Conservation (phyloP, 30 jellyfish, hydroid and myxozoan species). For the Morbakka virulenta region DNA sequence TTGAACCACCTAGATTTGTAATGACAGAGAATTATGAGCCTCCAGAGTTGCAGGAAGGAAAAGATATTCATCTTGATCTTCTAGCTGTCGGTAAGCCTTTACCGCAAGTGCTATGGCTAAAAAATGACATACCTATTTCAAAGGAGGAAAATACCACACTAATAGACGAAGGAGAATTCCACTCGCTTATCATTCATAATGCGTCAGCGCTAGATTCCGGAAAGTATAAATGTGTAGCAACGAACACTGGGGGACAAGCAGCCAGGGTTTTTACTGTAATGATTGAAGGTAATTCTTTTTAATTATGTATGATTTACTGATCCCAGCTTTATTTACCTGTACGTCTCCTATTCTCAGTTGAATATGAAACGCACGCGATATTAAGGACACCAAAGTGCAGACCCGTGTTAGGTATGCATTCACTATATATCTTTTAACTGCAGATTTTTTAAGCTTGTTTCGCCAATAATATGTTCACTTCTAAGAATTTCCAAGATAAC, state of each 20-base stretch:
- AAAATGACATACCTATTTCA: conserved; percentile 32
- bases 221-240: conserved; percentile 73
- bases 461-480: no score
- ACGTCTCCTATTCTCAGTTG: no score
- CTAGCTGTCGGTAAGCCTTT: conserved; percentile 79
- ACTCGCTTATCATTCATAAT: conserved; percentile 56
- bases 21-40: conserved; percentile 56
- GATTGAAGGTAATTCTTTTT: conserved; percentile 52
- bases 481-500: no score
- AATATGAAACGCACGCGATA: no score
- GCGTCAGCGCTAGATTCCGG: conserved; percentile 79
- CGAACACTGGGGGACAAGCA: conserved; percentile 70
- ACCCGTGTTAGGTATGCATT: no score
- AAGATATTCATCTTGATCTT: conserved; percentile 69
- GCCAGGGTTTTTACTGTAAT: conserved; percentile 52
- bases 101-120: conserved; percentile 78
- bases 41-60: conserved; percentile 57
- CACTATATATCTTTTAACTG: no score
- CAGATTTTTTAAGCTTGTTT: no score
- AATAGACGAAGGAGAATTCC: conserved; percentile 58
- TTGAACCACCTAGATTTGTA: conserved; percentile 77
- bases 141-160: conserved; percentile 40
- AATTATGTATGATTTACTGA: not conserved
- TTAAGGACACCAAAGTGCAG: no score
- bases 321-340: not conserved